phyloP scores from a whole-genome alignment of 2,888 invertebrate species.

The Leptinotarsa juncta region DNA sequence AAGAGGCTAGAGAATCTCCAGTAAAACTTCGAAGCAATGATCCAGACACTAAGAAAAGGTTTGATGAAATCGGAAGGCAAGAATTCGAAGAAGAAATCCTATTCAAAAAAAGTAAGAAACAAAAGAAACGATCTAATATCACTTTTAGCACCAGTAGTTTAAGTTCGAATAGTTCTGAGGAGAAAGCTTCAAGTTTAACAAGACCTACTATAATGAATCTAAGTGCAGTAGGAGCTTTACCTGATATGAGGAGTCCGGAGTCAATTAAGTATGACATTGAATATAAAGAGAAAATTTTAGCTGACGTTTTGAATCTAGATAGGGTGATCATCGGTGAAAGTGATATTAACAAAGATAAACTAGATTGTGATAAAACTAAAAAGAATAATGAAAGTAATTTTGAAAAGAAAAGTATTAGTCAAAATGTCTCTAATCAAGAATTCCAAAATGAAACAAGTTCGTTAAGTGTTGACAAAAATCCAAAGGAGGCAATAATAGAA shows the following conservation, averaged over 20 bases:
- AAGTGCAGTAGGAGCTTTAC: constrained; percentile 66
- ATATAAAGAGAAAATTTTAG: constrained; percentile 79
- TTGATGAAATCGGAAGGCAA: constrained; percentile 79
- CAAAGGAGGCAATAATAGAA: neutral
- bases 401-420: neutral
- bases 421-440: neutral
- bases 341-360: constrained; percentile 22
- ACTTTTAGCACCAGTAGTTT: constrained; percentile 51
- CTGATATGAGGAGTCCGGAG: constrained; percentile 72
- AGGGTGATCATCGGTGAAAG: constrained; percentile 51
- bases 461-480: neutral
- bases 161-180: constrained; percentile 61
- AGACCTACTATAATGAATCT: constrained; percentile 67
- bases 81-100: constrained; percentile 78
- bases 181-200: constrained; percentile 52
- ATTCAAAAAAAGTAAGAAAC: constrained; percentile 72
- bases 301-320: constrained; percentile 75
- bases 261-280: constrained; percentile 78
- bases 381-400: constrained; percentile 7
- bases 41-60: constrained; percentile 63
- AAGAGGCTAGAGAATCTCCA: constrained; percentile 82
- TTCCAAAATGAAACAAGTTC: neutral
- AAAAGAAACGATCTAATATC: constrained; percentile 63
- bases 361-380: no score
- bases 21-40: constrained; percentile 66